Evolutionary conservation across 2,113 vertebrate genomes (phyloP).

Genomic region (Ochotona curzoniae): DNA sequence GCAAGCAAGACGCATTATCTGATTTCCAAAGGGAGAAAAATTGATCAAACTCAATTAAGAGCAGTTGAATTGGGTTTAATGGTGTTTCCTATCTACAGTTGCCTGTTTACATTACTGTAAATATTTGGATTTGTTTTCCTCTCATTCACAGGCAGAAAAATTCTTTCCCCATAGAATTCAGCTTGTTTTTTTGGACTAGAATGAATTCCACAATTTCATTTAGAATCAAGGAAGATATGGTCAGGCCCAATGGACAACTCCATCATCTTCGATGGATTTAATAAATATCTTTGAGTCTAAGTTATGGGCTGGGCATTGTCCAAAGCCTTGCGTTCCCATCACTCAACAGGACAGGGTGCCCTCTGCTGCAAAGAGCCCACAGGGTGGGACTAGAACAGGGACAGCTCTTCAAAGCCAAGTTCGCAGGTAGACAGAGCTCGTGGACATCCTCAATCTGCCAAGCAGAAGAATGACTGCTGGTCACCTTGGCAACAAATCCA

Average conservation of each 20-base stretch:
- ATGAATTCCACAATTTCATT: neutral
- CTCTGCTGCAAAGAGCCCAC: neutral
- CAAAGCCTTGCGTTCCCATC: neutral
- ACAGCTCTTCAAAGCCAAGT: neutral
- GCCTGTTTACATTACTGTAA: neutral
- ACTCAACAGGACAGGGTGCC: neutral
- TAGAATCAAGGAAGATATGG: neutral
- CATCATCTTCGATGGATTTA: neutral
- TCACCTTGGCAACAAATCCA: neutral
- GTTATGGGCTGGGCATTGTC: neutral
- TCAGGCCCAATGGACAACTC: neutral
- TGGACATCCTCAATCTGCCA: neutral
- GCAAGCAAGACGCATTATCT: neutral
- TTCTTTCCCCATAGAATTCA: neutral
- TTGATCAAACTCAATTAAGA: slow-evolving; percentile 55
- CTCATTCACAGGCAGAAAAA: neutral
- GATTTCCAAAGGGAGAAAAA: slow-evolving; percentile 30
- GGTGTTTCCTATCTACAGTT: neutral
- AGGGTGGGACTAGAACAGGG: neutral
- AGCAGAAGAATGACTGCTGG: neutral
- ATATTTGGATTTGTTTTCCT: neutral
- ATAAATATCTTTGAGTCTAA: neutral
- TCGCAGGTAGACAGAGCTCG: neutral
- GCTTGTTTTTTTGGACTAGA: neutral
- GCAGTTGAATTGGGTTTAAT: slow-evolving; percentile 40